A percentile compares a stretch with the other conserved stretches of the same genome.
These are phyloP conservation scores for Clarias fuscus DNA, from an alignment of 2,797 vertebrate genomes.

Conservation along the genomic window DNA sequence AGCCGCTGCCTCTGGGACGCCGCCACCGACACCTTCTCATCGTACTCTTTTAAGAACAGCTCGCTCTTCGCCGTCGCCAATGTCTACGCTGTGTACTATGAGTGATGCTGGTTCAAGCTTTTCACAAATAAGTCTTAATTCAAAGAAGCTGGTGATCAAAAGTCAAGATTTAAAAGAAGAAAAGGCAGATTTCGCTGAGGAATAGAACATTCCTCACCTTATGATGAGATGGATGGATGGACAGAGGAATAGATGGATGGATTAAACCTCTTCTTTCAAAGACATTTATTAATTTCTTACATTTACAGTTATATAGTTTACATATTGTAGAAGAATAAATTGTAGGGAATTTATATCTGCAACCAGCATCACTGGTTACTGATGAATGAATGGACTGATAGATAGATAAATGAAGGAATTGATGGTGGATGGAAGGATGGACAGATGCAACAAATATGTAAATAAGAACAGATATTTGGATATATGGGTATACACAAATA, in stretches of 20 bases:
- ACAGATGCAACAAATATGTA: background rate
- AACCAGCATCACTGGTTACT: too few relatives aligned
- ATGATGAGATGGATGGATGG: background rate
- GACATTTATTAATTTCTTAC: background rate
- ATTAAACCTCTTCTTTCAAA: background rate
- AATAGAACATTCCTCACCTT: background rate
- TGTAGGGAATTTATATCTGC: too few relatives aligned
- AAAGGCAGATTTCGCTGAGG: background rate
- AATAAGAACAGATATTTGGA: background rate
- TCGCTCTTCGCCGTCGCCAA: slow-evolving; percentile 84
- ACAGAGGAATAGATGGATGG: background rate
- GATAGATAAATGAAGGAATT: too few relatives aligned
- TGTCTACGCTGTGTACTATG: slow-evolving; percentile 85
- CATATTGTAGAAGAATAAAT: too few relatives aligned
- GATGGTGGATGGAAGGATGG: background rate
- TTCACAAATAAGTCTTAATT: background rate
- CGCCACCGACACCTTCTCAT: slow-evolving; percentile 76
- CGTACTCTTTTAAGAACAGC: slow-evolving; percentile 80
- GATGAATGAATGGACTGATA: too few relatives aligned
- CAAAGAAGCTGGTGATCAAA: background rate
- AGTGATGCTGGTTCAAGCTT: slow-evolving; percentile 66
- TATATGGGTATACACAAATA: too few relatives aligned
- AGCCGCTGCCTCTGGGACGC: slow-evolving; percentile 91
- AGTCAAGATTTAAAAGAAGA: too few relatives aligned
- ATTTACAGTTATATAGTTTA: background rate